Percentiles rank a stretch among this genome's conserved stretches.
phyloP scores from a whole-genome alignment of 53 echinoderm and acorn worm genomes.

The Astropecten irregularis region DNA sequence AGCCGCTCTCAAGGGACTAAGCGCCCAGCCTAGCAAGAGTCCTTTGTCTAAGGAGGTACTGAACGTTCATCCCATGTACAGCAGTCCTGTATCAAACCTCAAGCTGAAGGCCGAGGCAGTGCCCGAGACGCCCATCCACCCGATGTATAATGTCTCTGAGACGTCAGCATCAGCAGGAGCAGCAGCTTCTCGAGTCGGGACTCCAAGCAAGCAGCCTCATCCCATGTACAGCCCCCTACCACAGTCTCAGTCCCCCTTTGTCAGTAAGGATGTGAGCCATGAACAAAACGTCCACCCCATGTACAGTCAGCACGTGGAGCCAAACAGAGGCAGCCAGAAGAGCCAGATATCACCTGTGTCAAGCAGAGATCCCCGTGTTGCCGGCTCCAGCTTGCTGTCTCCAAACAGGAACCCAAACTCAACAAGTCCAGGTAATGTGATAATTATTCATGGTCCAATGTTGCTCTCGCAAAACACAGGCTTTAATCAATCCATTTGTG shows the following conservation, averaged over 20 bases:
- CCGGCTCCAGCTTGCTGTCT: not conserved
- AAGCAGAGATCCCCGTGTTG: not conserved
- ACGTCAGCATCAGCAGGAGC: not conserved
- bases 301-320: slow-evolving; percentile 43
- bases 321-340: not conserved
- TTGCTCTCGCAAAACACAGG: too few relatives aligned
- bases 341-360: not conserved
- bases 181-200: not conserved
- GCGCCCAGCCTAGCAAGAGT: not conserved
- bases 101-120: not conserved
- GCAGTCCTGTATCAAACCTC: slow-evolving; percentile 8
- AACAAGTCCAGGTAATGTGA: not conserved
- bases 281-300: slow-evolving; percentile 37
- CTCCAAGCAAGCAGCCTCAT: not conserved
- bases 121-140: slow-evolving; percentile 23
- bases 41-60: not conserved
- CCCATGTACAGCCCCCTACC: slow-evolving; percentile 4
- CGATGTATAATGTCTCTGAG: slow-evolving; percentile 39
- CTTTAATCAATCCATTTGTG: too few relatives aligned
- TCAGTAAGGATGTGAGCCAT: not conserved
- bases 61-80: slow-evolving; percentile 43
- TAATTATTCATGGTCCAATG: too few relatives aligned
- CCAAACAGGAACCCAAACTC: not conserved
- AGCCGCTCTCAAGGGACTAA: too few relatives aligned
- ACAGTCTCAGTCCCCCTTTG: not conserved